phyloP scores from a whole-genome alignment of 2,888 invertebrate species.

The Hartigia nigra region DNA sequence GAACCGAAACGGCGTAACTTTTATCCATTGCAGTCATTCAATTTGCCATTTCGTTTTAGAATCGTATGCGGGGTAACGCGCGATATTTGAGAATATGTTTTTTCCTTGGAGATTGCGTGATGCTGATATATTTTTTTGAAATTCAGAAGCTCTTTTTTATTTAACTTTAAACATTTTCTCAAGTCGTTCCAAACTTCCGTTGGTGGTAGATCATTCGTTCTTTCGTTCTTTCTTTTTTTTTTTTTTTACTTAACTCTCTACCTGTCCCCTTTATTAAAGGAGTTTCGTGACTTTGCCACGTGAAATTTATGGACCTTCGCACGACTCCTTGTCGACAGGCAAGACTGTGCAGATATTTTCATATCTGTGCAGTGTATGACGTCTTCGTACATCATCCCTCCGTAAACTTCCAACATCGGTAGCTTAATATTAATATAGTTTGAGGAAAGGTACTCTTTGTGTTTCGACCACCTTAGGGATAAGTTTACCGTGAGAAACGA shows the following conservation, averaged over 20 bases:
- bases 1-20: background rate
- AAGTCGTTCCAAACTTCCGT: no score
- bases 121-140: no score
- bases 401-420: background rate
- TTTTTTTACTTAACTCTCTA: background rate
- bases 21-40: background rate
- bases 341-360: background rate
- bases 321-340: background rate
- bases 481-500: background rate
- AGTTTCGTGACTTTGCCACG: background rate
- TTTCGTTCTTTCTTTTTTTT: no score
- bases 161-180: no score
- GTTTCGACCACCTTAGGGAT: background rate
- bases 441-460: slow-evolving; percentile 3
- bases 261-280: background rate
- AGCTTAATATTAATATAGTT: slow-evolving; percentile 25
- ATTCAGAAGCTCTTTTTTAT: background rate
- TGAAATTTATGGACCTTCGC: background rate
- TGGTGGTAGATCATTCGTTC: no score
- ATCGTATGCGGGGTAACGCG: background rate
- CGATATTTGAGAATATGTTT: background rate
- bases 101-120: no score
- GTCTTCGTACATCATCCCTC: background rate
- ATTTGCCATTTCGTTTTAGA: background rate
- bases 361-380: background rate